These are phyloP conservation scores for Argynnis bischoffii DNA, from an alignment of 2,888 invertebrate species.

Conservation along the genomic window DNA sequence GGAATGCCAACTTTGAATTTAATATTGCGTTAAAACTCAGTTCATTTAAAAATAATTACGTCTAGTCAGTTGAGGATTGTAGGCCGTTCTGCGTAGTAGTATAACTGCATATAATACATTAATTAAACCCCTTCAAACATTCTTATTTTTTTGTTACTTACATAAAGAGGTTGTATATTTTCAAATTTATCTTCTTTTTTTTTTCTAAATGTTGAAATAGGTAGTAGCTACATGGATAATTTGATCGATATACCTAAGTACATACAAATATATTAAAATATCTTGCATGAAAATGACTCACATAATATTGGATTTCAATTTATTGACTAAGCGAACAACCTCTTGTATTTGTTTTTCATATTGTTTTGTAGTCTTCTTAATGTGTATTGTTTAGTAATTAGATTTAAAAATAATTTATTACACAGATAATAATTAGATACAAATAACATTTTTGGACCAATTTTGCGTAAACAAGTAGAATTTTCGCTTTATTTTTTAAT, in stretches of 20 bases:
- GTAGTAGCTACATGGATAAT: too few species aligned
- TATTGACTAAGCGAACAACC: too few species aligned
- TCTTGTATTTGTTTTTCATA: background rate
- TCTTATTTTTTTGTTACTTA: too few species aligned
- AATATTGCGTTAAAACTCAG: conserved; percentile 4
- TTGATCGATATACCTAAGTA: too few species aligned
- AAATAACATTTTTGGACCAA: conserved; percentile 72
- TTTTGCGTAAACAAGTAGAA: conserved; percentile 72
- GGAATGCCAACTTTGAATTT: conserved; percentile 7
- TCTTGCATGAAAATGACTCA: background rate
- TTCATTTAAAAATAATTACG: conserved; percentile 16
- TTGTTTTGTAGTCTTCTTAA: background rate
- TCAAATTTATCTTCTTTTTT: too few species aligned
- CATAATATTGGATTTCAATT: too few species aligned
- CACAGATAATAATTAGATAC: conserved; percentile 51
- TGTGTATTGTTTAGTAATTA: conserved; percentile 10
- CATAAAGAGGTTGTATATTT: too few species aligned
- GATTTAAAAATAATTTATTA: conserved; percentile 37
- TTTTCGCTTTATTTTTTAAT: conserved; percentile 31
- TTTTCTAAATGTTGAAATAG: too few species aligned
- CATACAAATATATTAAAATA: background rate
- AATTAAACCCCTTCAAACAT: too few species aligned
- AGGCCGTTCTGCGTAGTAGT: too few species aligned
- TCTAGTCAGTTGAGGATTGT: background rate
- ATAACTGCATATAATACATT: too few species aligned